Evolutionary conservation across 1,140 invertebrate species (phyloP).

Genomic region (Lasioglossum albipes): DNA sequence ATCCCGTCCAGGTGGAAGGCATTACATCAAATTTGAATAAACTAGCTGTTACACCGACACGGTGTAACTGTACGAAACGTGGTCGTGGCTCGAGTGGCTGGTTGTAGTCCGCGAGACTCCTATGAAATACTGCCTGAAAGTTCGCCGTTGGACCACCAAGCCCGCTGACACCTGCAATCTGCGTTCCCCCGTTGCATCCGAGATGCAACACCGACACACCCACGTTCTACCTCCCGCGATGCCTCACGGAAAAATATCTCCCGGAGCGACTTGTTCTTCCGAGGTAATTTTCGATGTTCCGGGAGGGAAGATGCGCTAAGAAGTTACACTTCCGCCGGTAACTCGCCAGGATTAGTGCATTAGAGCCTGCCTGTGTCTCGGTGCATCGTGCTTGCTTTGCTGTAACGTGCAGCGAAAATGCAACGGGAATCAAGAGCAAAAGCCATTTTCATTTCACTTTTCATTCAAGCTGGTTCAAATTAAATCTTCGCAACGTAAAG

Average conservation of each 20-base stretch:
- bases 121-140: conserved; percentile 65
- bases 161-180: conserved; percentile 66
- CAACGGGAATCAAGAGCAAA: too few relatives aligned
- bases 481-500: too few relatives aligned
- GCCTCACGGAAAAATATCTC: conserved; percentile 18
- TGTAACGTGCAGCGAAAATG: too few relatives aligned
- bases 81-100: conserved; percentile 13
- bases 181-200: conserved; percentile 54
- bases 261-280: not conserved
- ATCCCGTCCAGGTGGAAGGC: not conserved
- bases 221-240: conserved; percentile 32
- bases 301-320: not conserved
- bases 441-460: too few relatives aligned
- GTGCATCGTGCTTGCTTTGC: too few relatives aligned
- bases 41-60: conserved; percentile 59
- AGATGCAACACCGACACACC: conserved; percentile 46
- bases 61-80: conserved; percentile 21
- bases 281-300: not conserved
- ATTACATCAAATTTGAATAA: conserved; percentile 64
- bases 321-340: not conserved
- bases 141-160: conserved; percentile 54
- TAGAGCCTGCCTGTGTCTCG: not conserved
- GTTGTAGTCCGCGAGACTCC: conserved; percentile 51
- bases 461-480: too few relatives aligned
- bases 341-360: not conserved